phyloP scores from a whole-genome alignment of 2,888 invertebrate genomes.

The Pantelozetes paolii region DNA sequence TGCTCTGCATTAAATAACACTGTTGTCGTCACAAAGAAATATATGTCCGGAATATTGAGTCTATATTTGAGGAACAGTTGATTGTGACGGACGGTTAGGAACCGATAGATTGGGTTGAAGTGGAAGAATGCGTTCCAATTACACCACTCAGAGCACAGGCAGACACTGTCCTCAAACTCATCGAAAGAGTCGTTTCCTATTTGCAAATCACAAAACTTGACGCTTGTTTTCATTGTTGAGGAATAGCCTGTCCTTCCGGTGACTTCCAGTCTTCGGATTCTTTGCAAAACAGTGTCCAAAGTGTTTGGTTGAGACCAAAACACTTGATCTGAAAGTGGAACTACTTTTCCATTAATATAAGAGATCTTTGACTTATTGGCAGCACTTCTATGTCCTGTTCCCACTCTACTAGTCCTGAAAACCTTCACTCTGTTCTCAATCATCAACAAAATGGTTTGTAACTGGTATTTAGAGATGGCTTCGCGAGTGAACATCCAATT shows the following conservation, averaged over 20 bases:
- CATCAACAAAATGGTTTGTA: neutral
- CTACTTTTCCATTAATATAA: neutral
- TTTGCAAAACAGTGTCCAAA: neutral
- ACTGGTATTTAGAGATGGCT: neutral
- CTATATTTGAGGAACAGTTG: neutral
- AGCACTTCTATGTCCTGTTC: neutral
- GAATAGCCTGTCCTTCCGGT: neutral
- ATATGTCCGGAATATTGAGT: neutral
- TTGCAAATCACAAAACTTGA: neutral
- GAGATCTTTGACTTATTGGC: neutral
- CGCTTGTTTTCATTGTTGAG: too few relatives aligned
- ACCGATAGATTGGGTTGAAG: conserved; percentile 21
- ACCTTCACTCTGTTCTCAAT: neutral
- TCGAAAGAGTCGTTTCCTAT: neutral
- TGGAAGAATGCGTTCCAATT: conserved; percentile 18
- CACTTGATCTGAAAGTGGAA: neutral
- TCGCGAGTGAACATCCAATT: neutral
- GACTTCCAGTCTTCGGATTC: neutral
- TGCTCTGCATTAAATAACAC: neutral
- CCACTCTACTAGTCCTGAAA: neutral
- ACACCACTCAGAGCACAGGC: conserved; percentile 29
- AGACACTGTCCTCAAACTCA: conserved; percentile 1
- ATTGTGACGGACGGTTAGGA: neutral
- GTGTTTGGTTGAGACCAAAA: neutral
- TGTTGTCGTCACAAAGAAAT: neutral